These are phyloP conservation scores for Reinhardtius hippoglossoides DNA, from an alignment of 2,113 vertebrate genomes.

Conservation along the genomic window DNA sequence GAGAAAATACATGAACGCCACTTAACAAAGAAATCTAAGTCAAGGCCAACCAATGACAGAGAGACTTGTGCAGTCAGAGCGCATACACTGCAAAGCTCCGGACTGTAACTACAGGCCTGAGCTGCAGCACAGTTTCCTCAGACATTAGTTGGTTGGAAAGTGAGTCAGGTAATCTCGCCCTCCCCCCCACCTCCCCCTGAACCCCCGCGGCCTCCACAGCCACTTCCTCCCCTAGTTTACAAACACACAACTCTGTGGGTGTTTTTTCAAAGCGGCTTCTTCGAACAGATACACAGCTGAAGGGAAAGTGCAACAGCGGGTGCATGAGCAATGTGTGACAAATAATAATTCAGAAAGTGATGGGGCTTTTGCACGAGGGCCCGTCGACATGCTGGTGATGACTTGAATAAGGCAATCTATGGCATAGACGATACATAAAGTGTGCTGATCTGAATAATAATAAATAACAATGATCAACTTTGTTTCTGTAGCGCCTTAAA, in stretches of 20 bases:
- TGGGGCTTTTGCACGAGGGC: not conserved
- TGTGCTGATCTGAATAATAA: not conserved
- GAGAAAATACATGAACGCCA: not conserved
- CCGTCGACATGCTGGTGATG: not conserved
- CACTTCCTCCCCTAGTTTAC: conserved; percentile 77
- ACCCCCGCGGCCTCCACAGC: conserved; percentile 39
- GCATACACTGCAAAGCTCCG: no score
- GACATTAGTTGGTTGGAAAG: no score
- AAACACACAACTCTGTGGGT: conserved; percentile 70
- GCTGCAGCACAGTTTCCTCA: no score
- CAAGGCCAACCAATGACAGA: not conserved
- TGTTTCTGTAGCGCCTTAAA: no score
- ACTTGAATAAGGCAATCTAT: not conserved
- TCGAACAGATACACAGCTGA: conserved; percentile 57
- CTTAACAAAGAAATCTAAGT: not conserved
- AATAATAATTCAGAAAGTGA: not conserved
- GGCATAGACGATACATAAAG: not conserved
- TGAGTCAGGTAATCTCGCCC: no score
- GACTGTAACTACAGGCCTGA: no score
- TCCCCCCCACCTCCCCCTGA: no score
- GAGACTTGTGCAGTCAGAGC: no score
- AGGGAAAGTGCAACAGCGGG: conserved; percentile 50
- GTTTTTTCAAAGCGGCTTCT: conserved; percentile 66
- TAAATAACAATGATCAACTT: no score
- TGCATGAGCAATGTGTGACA: not conserved